Conservation (phyloP, 1,140 invertebrate genomes). For the Drosophila paulistorum region DNA sequence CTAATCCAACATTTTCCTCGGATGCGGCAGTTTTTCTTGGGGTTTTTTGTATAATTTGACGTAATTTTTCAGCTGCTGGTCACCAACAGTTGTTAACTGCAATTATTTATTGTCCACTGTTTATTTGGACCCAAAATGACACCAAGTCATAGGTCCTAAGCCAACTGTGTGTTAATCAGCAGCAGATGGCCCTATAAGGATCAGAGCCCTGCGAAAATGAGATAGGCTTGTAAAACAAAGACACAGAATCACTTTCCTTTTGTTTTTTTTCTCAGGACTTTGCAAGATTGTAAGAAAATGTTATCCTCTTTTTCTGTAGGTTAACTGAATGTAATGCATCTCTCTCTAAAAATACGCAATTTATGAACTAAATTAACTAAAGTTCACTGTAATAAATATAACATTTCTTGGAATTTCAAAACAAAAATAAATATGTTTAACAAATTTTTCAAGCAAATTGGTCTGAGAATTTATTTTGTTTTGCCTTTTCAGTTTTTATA, state of each 20-base stretch:
- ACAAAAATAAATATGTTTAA: too few species aligned
- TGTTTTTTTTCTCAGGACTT: too few species aligned
- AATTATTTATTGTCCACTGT: slow-evolving; percentile 68
- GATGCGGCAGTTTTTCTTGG: background rate
- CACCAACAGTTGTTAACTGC: slow-evolving; percentile 60
- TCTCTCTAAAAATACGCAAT: too few species aligned
- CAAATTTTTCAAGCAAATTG: background rate
- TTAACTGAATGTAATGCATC: too few species aligned
- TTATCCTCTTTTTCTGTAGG: too few species aligned
- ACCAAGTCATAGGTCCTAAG: slow-evolving; percentile 44
- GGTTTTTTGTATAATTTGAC: slow-evolving; percentile 62
- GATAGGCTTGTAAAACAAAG: too few species aligned
- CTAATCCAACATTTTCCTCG: background rate
- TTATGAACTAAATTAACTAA: too few species aligned
- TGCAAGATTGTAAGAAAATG: too few species aligned
- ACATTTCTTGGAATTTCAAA: background rate
- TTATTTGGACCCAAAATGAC: slow-evolving; percentile 28
- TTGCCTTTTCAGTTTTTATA: slow-evolving; percentile 1
- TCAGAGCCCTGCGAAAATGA: background rate
- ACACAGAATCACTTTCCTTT: too few species aligned
- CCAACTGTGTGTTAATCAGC: slow-evolving; percentile 77
- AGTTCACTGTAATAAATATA: too few species aligned
- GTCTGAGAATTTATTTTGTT: background rate
- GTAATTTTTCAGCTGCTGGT: slow-evolving; percentile 60
- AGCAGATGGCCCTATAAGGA: slow-evolving; percentile 50